These are phyloP conservation scores for Varecia variegata DNA, from an alignment of 2,797 vertebrate genomes.

Conservation along the genomic window DNA sequence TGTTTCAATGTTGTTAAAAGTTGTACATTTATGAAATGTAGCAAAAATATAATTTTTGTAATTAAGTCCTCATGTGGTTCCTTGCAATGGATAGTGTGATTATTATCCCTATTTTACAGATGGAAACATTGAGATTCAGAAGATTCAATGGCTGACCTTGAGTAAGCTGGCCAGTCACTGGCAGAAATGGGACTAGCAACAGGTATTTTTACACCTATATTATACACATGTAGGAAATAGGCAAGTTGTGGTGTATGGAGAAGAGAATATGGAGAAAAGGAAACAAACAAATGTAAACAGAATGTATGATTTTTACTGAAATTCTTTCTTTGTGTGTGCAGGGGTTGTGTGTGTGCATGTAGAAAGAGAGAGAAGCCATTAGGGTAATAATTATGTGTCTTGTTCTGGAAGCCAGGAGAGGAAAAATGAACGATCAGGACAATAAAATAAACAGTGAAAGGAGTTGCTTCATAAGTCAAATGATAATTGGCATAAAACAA, in stretches of 20 bases:
- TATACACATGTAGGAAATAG: not conserved
- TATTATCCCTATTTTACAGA: not conserved
- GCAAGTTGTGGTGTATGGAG: not conserved
- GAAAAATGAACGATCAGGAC: conserved; percentile 53
- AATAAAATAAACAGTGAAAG: conserved; percentile 66
- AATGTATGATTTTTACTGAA: not conserved
- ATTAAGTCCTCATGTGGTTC: not conserved
- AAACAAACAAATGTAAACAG: not conserved
- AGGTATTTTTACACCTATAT: not conserved
- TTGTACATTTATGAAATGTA: not conserved
- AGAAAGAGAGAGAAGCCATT: not conserved
- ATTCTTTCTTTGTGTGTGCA: not conserved
- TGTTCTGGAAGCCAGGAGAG: conserved; percentile 28
- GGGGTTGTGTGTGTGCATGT: not conserved
- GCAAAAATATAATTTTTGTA: not conserved
- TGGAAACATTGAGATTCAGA: not conserved
- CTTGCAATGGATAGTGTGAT: not conserved
- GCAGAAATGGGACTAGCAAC: not conserved
- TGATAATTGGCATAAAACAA: conserved; percentile 73
- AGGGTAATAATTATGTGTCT: conserved; percentile 3
- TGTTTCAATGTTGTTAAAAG: not conserved
- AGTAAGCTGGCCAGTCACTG: not conserved
- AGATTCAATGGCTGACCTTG: not conserved
- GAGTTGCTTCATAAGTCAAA: conserved; percentile 54
- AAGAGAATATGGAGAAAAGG: not conserved